Conservation (phyloP, 2,797 vertebrate genomes). For the Octomys mimax region DNA sequence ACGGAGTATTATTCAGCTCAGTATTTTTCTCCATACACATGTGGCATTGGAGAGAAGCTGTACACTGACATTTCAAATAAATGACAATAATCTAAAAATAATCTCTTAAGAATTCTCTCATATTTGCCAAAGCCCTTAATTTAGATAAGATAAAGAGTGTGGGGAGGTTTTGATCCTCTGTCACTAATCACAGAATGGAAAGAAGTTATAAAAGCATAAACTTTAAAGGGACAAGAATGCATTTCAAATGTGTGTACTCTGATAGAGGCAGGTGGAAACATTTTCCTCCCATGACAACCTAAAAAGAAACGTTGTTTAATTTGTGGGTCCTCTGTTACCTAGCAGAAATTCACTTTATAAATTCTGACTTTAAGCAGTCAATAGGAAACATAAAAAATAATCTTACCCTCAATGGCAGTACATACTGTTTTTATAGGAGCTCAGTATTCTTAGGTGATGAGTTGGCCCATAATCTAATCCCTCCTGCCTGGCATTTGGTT, state of each 20-base stretch:
- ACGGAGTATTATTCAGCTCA: slow-evolving; percentile 19
- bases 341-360: slow-evolving; percentile 16
- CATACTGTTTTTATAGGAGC: neutral
- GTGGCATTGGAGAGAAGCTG: slow-evolving; percentile 6
- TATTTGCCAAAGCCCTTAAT: slow-evolving; percentile 47
- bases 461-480: neutral
- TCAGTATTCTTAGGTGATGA: neutral
- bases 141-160: neutral
- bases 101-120: slow-evolving; percentile 35
- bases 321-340: neutral
- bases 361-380: slow-evolving; percentile 25
- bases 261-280: neutral
- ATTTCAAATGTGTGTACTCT: slow-evolving; percentile 52
- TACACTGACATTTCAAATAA: slow-evolving; percentile 53
- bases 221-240: neutral
- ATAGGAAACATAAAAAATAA: neutral
- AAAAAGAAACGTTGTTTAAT: neutral
- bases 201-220: neutral
- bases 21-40: slow-evolving; percentile 5
- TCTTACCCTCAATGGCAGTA: neutral
- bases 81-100: slow-evolving; percentile 29
- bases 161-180: neutral
- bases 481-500: neutral
- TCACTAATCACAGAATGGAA: neutral
- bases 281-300: neutral